A percentile compares a stretch with the other conserved stretches of the same genome.
phyloP scores from a whole-genome alignment of 2,888 invertebrate genomes.

The Pristionchus exspectatus region DNA sequence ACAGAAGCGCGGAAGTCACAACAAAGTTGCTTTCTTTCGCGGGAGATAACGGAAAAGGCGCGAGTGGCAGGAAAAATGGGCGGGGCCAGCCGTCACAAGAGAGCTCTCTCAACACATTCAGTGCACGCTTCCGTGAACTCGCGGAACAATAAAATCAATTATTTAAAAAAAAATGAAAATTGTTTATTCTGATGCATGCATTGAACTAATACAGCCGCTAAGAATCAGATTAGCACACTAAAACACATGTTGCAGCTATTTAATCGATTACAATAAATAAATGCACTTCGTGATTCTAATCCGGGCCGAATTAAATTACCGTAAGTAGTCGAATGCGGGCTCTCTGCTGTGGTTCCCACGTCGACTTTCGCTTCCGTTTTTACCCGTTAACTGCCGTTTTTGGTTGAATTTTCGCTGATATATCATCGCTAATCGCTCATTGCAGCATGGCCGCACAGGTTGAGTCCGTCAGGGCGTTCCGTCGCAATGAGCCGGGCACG shows the following conservation, averaged over 20 bases:
- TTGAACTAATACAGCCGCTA: no score
- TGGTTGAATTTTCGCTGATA: neutral
- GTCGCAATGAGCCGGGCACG: constrained; percentile 74
- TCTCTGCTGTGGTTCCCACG: constrained; percentile 35
- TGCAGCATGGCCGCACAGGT: constrained; percentile 54
- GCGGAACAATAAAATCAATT: neutral
- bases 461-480: constrained; percentile 54
- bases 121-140: neutral
- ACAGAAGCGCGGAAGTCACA: neutral
- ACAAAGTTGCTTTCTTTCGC: neutral
- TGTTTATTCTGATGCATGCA: no score
- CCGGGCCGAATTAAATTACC: neutral
- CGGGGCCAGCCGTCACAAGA: constrained; percentile 38
- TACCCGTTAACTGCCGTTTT: neutral
- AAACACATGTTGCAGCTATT: neutral
- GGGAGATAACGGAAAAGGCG: neutral
- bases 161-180: neutral
- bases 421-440: neutral
- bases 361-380: neutral
- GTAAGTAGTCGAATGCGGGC: neutral
- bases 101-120: neutral
- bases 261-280: neutral
- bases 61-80: neutral
- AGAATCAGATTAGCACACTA: no score
- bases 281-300: neutral